Percentiles rank a stretch among this genome's conserved stretches.
Conservation (phyloP, 2,888 invertebrate species). For the Anagyrus pseudococci region DNA sequence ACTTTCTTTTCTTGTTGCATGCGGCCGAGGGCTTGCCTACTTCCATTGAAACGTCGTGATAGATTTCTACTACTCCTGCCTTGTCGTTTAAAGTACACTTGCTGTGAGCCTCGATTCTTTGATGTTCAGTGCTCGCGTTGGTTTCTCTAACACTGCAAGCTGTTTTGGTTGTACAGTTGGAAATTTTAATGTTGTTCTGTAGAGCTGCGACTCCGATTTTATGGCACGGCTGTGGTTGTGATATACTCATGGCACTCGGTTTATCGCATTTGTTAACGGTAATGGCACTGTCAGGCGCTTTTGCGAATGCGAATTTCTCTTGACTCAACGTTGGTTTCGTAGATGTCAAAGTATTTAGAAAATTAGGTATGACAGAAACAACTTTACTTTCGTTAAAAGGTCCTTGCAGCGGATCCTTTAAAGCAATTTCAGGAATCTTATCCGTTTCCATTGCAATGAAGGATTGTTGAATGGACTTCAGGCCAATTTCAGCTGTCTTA, state of each 20-base stretch:
- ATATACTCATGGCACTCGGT: background rate
- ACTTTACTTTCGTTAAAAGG: too few relatives aligned
- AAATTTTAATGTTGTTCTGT: background rate
- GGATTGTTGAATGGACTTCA: background rate
- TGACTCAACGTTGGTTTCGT: too few relatives aligned
- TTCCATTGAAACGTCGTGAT: constrained; percentile 21
- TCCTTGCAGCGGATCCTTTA: too few relatives aligned
- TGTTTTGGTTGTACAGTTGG: background rate
- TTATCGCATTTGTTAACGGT: background rate
- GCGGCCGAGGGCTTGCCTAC: background rate
- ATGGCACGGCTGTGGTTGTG: background rate
- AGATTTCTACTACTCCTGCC: constrained; percentile 9
- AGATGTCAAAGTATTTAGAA: too few relatives aligned
- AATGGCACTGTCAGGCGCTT: background rate
- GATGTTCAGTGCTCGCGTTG: too few relatives aligned
- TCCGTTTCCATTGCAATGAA: too few relatives aligned
- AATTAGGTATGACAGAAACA: too few relatives aligned
- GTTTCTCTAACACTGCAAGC: too few relatives aligned
- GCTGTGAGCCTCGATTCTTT: too few relatives aligned
- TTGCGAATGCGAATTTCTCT: background rate
- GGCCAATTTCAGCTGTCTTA: constrained; percentile 19
- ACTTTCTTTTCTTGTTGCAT: constrained; percentile 5
- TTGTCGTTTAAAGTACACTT: background rate
- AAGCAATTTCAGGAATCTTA: too few relatives aligned
- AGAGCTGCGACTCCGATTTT: background rate